Evolutionary conservation across 2,888 invertebrate genomes (phyloP).

Genomic region (Calliopum simillimum): DNA sequence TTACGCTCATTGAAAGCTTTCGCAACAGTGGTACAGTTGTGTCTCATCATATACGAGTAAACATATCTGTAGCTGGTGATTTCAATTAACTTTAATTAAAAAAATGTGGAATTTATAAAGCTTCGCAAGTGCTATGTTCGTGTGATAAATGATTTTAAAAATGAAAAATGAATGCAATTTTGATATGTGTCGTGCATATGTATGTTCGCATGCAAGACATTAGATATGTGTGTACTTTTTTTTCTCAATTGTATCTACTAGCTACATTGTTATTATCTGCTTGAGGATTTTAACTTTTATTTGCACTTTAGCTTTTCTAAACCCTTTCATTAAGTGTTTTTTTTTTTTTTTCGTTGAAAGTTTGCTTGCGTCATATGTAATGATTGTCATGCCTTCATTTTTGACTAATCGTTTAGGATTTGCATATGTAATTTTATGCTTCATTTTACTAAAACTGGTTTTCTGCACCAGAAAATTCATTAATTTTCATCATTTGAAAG

Average conservation of each 20-base stretch:
- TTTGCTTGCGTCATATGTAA: too few relatives aligned
- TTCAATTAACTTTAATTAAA: conserved; percentile 33
- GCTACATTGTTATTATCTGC: background rate
- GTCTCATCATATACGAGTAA: too few relatives aligned
- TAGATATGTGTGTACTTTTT: background rate
- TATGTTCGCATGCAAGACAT: background rate
- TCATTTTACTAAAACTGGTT: conserved; percentile 17
- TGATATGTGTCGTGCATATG: conserved; percentile 23
- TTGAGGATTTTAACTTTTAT: background rate
- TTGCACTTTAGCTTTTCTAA: conserved; percentile 13
- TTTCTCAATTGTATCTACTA: background rate
- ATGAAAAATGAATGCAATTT: conserved; percentile 39
- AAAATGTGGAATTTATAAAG: background rate
- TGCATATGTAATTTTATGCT: conserved; percentile 25
- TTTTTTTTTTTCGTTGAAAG: background rate
- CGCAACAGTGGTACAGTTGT: too few relatives aligned
- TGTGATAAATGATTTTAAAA: conserved; percentile 34
- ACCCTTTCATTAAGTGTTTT: conserved; percentile 17
- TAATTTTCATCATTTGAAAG: conserved; percentile 25
- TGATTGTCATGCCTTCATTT: background rate
- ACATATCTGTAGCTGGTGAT: conserved; percentile 25
- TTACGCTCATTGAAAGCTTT: too few relatives aligned
- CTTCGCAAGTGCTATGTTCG: background rate
- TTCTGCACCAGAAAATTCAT: conserved; percentile 25
- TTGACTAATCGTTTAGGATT: conserved; percentile 24